Evolutionary conservation across 2,113 vertebrate species (phyloP).

Genomic region (Sigmodon hispidus): DNA sequence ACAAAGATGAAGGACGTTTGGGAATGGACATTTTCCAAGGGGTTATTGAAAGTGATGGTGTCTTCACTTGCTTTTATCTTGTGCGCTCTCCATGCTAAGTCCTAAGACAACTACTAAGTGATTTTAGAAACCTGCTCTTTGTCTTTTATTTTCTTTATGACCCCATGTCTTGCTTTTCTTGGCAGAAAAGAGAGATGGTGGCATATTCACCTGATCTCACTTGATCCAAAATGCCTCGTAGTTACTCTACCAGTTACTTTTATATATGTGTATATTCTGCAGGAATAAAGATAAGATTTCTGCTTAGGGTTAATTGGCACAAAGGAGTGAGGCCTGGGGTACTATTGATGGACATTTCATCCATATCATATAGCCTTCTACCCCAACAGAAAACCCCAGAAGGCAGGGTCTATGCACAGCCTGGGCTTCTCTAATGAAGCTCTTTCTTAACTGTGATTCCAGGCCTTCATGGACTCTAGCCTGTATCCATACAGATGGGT

Average conservation of each 20-base stretch:
- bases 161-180: not conserved
- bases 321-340: not conserved
- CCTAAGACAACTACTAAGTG: constrained; percentile 56
- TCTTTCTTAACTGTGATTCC: not conserved
- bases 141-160: constrained; percentile 31
- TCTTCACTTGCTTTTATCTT: constrained; percentile 74
- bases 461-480: not conserved
- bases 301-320: not conserved
- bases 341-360: not conserved
- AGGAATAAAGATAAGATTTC: not conserved
- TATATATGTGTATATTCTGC: not conserved
- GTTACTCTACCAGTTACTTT: not conserved
- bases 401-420: not conserved
- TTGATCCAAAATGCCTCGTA: not conserved
- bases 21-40: constrained; percentile 69
- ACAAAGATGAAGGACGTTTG: constrained; percentile 65
- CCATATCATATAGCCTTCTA: not conserved
- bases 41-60: constrained; percentile 66
- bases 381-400: not conserved
- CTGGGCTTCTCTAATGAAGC: not conserved
- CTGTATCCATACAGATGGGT: not conserved
- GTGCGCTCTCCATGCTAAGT: constrained; percentile 25
- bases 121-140: constrained; percentile 52
- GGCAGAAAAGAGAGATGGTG: constrained; percentile 53
- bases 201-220: not conserved